Conservation (phyloP, 2,797 vertebrate species). For the Toxotes lorentzi region DNA sequence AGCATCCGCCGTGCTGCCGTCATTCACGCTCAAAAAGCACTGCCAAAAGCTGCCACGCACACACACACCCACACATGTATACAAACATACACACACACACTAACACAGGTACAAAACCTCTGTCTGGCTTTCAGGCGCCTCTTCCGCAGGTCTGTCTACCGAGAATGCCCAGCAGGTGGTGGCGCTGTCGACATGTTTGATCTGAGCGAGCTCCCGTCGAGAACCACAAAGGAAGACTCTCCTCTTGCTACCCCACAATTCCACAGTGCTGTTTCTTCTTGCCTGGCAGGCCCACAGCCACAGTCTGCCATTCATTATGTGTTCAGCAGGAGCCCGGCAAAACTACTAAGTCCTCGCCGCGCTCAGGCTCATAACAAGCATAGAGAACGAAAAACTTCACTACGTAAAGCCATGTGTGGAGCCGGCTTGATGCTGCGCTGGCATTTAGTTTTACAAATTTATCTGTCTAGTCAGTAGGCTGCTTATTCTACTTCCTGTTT, state of each 20-base stretch:
- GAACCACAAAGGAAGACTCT: constrained; percentile 65
- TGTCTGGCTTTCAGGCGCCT: constrained; percentile 67
- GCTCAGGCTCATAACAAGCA: constrained; percentile 54
- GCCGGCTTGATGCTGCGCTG: constrained; percentile 48
- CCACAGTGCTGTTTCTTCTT: constrained; percentile 66
- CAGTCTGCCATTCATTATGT: constrained; percentile 75
- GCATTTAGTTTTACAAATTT: constrained; percentile 51
- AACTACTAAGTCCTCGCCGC: constrained; percentile 56
- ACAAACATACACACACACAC: constrained; percentile 2
- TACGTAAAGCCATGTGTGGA: constrained; percentile 45
- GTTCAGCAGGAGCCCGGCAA: constrained; percentile 63
- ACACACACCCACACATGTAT: constrained; percentile 19
- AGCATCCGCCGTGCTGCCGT: constrained; percentile 36
- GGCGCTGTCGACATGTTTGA: constrained; percentile 70
- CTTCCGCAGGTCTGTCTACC: constrained; percentile 75
- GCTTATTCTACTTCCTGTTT: constrained; percentile 54
- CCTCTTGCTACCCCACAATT: constrained; percentile 71
- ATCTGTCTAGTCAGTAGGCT: constrained; percentile 8
- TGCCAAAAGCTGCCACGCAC: constrained; percentile 25
- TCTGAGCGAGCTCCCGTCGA: constrained; percentile 66
- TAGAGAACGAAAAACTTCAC: constrained; percentile 30
- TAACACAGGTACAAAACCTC: constrained; percentile 42
- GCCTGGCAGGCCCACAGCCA: constrained; percentile 63
- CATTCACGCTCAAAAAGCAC: constrained; percentile 52
- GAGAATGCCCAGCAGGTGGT: constrained; percentile 64